A percentile compares a stretch with the other conserved stretches of the same genome.
phyloP scores from a whole-genome alignment of 2,888 invertebrate species.

The Melanostoma mellinum region DNA sequence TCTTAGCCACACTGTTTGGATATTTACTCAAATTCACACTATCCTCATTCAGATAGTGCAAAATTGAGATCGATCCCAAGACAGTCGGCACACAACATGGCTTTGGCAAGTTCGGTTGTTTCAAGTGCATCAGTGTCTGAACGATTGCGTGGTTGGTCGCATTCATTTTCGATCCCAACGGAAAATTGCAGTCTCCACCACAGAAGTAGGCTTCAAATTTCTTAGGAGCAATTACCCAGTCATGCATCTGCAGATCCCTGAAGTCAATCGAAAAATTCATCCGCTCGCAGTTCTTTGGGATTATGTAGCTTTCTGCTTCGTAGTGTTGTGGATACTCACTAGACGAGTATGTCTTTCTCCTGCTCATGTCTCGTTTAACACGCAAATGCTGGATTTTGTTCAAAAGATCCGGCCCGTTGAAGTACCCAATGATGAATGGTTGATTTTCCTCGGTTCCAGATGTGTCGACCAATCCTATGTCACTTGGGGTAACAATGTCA shows the following conservation, averaged over 20 bases:
- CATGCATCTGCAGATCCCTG: constrained; percentile 93
- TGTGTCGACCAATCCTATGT: constrained; percentile 88
- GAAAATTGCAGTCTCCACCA: constrained; percentile 96
- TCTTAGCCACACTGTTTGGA: constrained; percentile 97
- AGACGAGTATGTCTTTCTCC: constrained; percentile 83
- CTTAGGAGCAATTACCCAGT: constrained; percentile 97
- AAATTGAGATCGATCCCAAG: constrained; percentile 92
- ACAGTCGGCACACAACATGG: constrained; percentile 97
- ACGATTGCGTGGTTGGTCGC: constrained; percentile 98
- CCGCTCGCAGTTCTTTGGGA: constrained; percentile 90
- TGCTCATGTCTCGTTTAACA: constrained; percentile 77
- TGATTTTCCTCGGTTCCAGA: constrained; percentile 88
- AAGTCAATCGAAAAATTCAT: constrained; percentile 96
- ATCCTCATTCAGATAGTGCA: constrained; percentile 94
- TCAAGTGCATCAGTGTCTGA: constrained; percentile 93
- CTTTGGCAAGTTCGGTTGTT: constrained; percentile 92
- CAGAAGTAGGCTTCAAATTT: constrained; percentile 97
- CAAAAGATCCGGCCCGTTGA: constrained; percentile 87
- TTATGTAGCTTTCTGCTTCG: constrained; percentile 71
- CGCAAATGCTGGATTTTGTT: constrained; percentile 82
- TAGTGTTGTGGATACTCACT: constrained; percentile 60
- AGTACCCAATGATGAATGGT: constrained; percentile 95
- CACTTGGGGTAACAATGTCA: constrained; percentile 87
- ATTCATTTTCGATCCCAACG: constrained; percentile 94
- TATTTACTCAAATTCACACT: constrained; percentile 96